Evolutionary conservation across 2,797 vertebrate genomes (phyloP), one percentile per base, ranked within the genome.

Genomic region (Salarias fasciatus): DNA sequence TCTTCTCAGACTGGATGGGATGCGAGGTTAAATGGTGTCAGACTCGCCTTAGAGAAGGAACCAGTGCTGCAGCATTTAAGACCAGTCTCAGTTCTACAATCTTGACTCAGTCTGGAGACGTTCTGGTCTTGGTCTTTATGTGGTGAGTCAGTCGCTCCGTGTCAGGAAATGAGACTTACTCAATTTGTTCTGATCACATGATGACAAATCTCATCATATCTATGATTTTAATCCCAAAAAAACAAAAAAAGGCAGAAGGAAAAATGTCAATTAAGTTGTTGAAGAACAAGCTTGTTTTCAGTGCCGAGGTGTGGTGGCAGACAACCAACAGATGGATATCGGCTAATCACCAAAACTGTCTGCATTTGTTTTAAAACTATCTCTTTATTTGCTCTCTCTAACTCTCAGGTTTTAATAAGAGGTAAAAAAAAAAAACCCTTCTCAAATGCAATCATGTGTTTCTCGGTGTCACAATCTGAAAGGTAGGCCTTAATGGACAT

Each of bases 311-410:
- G 50, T 31, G 30, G 57, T 18, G 50, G 31, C 45, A 56, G 50
- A 75, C 56, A 47, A 69, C 69, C 65, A 63, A 72, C 63, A 55
- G 56, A 57, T 75, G 50, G 35, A 71, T 65, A 71, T 59, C n/a
- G 65, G 24, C 52, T 65, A 71, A 83, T 79, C 57, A 41, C 11
- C 45, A 37, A 35, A 73, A 40, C 41, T 46, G 33, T 43, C 53
- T 0, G 5, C 51, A 54, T 63, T 58, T 9, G 42, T 8, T 15
- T 9, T 9, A 9, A 9, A 35, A 35, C 6, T 1, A 9, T 35
- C 35, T 4, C 30, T 8, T 4, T 31, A 4, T 8, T 4, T 8
- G 30, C 18, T 24, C 18, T 24, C 24, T 24, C 18, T 24, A 18
- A 24, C 18, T 24, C 18, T 24, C 18, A 2, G 3, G 18, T 18